Evolutionary conservation across 1,140 invertebrate genomes (phyloP), one percentile per base, ranked within the genome.

Genomic region (Planococcus citri): DNA sequence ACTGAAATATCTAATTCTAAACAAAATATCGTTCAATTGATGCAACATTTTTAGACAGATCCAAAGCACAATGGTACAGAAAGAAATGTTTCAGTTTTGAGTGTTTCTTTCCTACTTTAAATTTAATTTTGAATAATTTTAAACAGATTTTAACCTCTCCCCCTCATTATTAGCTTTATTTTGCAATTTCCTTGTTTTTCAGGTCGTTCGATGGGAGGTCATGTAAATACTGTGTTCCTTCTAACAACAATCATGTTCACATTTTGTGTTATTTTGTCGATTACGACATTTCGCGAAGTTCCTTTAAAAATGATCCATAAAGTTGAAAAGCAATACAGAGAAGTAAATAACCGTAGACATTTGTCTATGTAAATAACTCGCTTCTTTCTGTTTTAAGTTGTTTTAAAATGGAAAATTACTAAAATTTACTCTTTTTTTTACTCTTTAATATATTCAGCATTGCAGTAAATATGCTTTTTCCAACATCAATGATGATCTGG

Each of bases 161-260:
- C n/a, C n/a, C n/a, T n/a, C n/a, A n/a, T n/a, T n/a, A n/a, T n/a
- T n/a, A n/a, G n/a, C n/a, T n/a, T n/a, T n/a, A 33, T 33, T 33
- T 6, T 12, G 29, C 12, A 12, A 6, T 33, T 33, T 3, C 29
- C 4, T 6, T 33, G 29, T 33, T 6, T 79, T 81, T 1, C 75
- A 88, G 87, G 89, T 1, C 77, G 83, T 25, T 78, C 88, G 70
- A 82, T 95, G 3, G 91, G 91, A 68, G 92, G 91, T 14, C 94
- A 97, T 76, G 88, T 96, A 0, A 83, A 90, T 70, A 90, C 92
- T 0, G 94, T 97, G 1, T 96, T 96, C 74, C 89, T 89, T 1
- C 80, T 95, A 0, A 91, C 94, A 27, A 89, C 91, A 0, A 80
- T 94, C 58, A 90, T 95, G 71, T 95, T 94, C 77, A 78, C 94